Conservation (phyloP, 2,888 invertebrate genomes). For the Chloromyia formosa region DNA sequence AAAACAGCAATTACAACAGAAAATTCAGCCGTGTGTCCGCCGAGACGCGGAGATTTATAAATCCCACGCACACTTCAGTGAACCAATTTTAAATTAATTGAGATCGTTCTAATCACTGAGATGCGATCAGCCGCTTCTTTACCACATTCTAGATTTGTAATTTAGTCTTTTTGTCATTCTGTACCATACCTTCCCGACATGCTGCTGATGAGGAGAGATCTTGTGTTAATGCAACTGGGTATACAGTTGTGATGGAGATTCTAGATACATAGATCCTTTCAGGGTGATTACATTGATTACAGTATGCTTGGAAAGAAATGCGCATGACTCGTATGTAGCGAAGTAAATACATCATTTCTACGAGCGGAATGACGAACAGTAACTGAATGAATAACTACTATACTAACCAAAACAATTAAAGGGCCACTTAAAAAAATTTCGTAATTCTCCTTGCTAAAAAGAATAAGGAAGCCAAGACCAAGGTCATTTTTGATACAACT, state of each 20-base stretch:
- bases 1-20: neutral
- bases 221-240: constrained; percentile 28
- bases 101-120: constrained; percentile 40
- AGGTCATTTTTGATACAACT: no score
- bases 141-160: constrained; percentile 13
- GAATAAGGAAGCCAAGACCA: no score
- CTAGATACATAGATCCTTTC: constrained; percentile 10
- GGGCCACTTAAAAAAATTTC: no score
- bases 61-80: constrained; percentile 42
- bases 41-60: constrained; percentile 3
- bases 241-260: constrained; percentile 10
- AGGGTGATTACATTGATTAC: neutral
- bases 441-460: no score
- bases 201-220: constrained; percentile 27
- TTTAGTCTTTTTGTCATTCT: constrained; percentile 5
- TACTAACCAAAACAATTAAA: no score
- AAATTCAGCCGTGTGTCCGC: neutral
- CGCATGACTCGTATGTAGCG: no score
- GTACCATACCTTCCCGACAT: neutral
- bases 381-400: no score
- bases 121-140: constrained; percentile 41
- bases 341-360: no score
- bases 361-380: no score
- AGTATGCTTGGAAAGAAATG: neutral
- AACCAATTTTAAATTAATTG: constrained; percentile 44